A percentile compares a stretch with the other conserved stretches of the same genome.
Evolutionary conservation across 2,888 invertebrate species (phyloP).

Genomic region (Heliconius sara): DNA sequence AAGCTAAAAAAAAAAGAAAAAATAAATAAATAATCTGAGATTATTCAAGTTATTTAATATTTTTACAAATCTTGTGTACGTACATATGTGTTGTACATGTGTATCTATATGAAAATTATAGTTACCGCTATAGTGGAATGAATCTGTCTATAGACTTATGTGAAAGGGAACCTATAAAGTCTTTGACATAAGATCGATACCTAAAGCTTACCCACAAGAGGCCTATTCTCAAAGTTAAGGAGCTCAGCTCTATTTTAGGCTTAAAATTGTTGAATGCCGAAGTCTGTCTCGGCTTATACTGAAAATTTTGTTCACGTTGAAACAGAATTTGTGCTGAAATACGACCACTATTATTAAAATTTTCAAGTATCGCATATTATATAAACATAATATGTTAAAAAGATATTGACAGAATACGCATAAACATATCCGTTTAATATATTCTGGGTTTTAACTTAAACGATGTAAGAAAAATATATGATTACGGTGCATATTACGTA

Average conservation of each 20-base stretch:
- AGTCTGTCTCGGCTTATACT: conserved; percentile 8
- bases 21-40: too few species aligned
- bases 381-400: not conserved
- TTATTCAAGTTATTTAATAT: too few species aligned
- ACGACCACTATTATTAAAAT: not conserved
- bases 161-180: conserved; percentile 11
- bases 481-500: too few species aligned
- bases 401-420: not conserved
- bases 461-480: too few species aligned
- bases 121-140: not conserved
- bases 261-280: conserved; percentile 24
- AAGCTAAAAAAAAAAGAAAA: too few species aligned
- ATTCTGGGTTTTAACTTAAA: too few species aligned
- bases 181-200: conserved; percentile 19
- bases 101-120: not conserved
- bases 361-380: not conserved
- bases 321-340: not conserved
- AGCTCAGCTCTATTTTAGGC: conserved; percentile 37
- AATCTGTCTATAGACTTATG: conserved; percentile 7
- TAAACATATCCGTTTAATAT: not conserved
- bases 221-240: conserved; percentile 37
- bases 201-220: conserved; percentile 40
- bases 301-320: conserved; percentile 8
- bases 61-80: too few species aligned
- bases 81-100: not conserved